Evolutionary conservation across 2,888 invertebrate species (phyloP), one percentile per base, ranked within the genome.

Genomic region (Limnephilus marmoratus): DNA sequence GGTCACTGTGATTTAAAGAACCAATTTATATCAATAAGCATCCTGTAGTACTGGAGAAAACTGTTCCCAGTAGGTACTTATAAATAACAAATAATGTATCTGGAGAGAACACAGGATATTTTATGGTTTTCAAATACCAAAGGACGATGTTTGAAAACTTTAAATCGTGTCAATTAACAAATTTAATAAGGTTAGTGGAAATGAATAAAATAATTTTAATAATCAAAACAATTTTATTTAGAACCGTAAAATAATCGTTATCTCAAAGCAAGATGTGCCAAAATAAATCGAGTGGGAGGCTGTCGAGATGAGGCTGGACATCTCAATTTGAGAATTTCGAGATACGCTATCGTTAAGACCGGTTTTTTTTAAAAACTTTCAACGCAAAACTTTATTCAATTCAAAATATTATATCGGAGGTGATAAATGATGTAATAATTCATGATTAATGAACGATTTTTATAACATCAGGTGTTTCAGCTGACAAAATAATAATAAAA

Each of bases 401-500:
- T 88, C 29, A 68, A 88, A 88, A 88, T 88, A 68, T 88, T 88
- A 88, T 37, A 53, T 86, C 34, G 31, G n/a, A 68, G 88, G 53
- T 88, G 88, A 88, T 88, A 18, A 88, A 88, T 88, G 88, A 68
- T 68, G n/a, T 34, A 31, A 68, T 88, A 88, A 88, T 80, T 88
- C 68, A 31, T 88, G 88, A 88, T 88, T 88, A 88, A 88, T 68
- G 88, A 68, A 31, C 18, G 13, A 31, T 13, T 31, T 88, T 24
- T 34, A 31, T 53, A 49, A 53, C 87, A 31, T 53, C 88, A 86
- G 86, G 86, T 86, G 86, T 45, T 29, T n/a, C 86, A 41, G 24
- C 85, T 68, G 68, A 68, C 24, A 68, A 68, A 68, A 68, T 68
- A 68, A 45, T 12, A 45, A 12, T 45, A 45, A 45, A 12, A 53